These are phyloP conservation scores for Cyprinodon variegatus DNA, from an alignment of 2,113 vertebrate species.

Conservation along the genomic window DNA sequence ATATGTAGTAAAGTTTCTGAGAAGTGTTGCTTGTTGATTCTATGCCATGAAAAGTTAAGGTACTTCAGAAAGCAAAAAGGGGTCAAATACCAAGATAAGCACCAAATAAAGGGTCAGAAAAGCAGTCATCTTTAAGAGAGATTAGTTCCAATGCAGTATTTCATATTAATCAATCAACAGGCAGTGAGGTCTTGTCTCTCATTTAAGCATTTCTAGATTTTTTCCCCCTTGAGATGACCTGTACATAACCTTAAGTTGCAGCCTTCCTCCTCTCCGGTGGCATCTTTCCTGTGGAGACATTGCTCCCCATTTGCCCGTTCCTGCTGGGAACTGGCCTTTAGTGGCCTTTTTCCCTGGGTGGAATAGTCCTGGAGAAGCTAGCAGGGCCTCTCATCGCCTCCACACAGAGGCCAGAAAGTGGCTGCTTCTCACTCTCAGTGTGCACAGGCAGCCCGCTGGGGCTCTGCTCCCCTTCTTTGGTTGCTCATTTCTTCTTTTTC, in stretches of 20 bases:
- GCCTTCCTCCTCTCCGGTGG: constrained; percentile 14
- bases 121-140: not conserved
- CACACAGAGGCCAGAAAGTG: constrained; percentile 23
- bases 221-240: constrained; percentile 17
- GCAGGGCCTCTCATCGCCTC: constrained; percentile 34
- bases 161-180: not conserved
- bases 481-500: constrained; percentile 3
- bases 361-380: constrained; percentile 3
- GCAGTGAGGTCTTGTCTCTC: not conserved
- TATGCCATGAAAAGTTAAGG: not conserved
- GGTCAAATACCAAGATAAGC: not conserved
- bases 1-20: no score
- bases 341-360: constrained; percentile 46
- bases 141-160: not conserved
- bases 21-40: no score
- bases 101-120: not conserved
- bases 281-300: constrained; percentile 27
- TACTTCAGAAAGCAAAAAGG: not conserved
- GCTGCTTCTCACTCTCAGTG: constrained; percentile 22
- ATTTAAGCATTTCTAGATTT: not conserved
- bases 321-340: constrained; percentile 44
- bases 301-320: constrained; percentile 15
- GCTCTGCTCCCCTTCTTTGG: not conserved
- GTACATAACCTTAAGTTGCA: constrained; percentile 21
- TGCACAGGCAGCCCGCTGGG: constrained; percentile 26